Base-by-base conservation (phyloP, 2,888 invertebrate genomes). In the Caenorhabditis imperialis region DNA sequence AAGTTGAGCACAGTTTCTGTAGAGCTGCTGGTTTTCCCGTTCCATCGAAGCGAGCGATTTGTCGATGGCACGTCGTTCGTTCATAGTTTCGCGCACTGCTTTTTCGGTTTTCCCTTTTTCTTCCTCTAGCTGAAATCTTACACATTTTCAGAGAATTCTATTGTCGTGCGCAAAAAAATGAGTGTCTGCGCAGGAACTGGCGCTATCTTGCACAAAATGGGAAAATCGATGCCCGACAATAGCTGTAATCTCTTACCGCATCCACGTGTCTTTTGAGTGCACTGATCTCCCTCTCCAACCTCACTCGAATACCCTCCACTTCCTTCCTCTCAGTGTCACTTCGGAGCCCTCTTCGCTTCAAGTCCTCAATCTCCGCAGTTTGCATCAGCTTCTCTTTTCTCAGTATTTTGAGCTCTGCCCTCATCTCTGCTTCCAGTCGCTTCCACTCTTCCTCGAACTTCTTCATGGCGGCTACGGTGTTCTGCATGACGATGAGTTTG, bases 21-120 rank as follows among this genome's bases (percentile, higher is more conserved):
- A 84, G 33, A 84, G 55, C 47, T 84, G 83, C 8, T 81, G 67
- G 54, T 84, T 84, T 63, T 84, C 84, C 35, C 77, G 71, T 61
- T 84, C 84, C 84, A 84, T 84, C 16, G 84, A 80, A 14, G 78
- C 81, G n/a, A 84, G 65, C 8, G 82, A 82, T 44, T 81, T 83
- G 71, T 84, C 84, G 45, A 84, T 79, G 33, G 81, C 83, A 23
- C 79, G 72, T 10, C 82, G 63, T 61, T 84, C 84, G n/a, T 75
- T 62, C 45, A 81, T 45, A 7, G 82, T 82, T 33, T 84, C 81
- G 12, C 75, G 76, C 18, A 84, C 75, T 5, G 80, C 79, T 16
- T 74, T 62, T 37, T 84, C 84, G 10, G 79, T 80, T 35, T 81
- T 71, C 25, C 62, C 57, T 42, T 81, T 77, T 23, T 84, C 84